These are phyloP conservation scores for Eudemis profundana DNA, from an alignment of 2,888 invertebrate genomes.

Conservation along the genomic window DNA sequence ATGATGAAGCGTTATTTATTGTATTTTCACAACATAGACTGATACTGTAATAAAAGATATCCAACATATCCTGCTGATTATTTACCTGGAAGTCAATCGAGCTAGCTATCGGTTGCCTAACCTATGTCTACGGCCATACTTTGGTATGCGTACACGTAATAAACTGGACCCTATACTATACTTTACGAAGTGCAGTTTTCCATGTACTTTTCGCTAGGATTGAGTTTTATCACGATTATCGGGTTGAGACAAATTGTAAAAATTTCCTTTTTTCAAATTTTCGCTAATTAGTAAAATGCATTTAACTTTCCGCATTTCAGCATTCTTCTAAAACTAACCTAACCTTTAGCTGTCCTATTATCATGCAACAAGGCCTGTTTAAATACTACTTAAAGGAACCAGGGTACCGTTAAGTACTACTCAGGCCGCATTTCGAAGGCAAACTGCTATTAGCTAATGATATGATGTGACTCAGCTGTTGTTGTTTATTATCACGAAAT, in stretches of 20 bases:
- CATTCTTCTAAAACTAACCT: too few relatives aligned
- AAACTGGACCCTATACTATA: too few relatives aligned
- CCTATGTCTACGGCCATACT: neutral
- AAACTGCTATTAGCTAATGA: conserved; percentile 10
- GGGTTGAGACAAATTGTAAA: too few relatives aligned
- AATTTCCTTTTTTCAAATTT: too few relatives aligned
- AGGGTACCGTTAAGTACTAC: neutral
- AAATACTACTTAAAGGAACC: neutral
- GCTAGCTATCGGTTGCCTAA: neutral
- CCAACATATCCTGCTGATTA: conserved; percentile 22
- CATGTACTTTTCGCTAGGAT: too few relatives aligned
- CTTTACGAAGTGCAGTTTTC: too few relatives aligned
- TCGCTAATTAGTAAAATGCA: too few relatives aligned
- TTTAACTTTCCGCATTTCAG: too few relatives aligned
- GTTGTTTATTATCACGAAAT: neutral
- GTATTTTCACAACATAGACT: conserved; percentile 59
- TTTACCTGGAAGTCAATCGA: conserved; percentile 19
- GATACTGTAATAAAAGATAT: conserved; percentile 62
- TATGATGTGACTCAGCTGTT: neutral
- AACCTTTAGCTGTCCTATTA: too few relatives aligned
- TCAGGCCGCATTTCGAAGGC: neutral
- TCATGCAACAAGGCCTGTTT: too few relatives aligned
- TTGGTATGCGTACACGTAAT: too few relatives aligned
- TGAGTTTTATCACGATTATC: too few relatives aligned
- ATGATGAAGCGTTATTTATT: conserved; percentile 56